Evolutionary conservation across 2,797 vertebrate genomes (phyloP).

Genomic region (Gorsachius magnificus): DNA sequence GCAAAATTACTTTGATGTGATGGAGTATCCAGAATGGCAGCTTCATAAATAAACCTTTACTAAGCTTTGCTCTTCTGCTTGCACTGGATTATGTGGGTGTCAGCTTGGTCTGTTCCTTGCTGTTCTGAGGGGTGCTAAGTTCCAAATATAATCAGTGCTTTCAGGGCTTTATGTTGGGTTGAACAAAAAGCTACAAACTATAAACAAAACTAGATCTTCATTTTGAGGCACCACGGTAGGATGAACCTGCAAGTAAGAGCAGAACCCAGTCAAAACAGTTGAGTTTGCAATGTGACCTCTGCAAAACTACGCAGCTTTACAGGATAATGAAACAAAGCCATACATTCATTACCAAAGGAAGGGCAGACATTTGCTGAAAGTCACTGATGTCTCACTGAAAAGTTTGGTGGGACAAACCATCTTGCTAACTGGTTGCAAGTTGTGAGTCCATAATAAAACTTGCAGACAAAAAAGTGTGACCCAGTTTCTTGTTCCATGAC

Average conservation of each 20-base stretch:
- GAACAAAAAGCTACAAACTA: not conserved
- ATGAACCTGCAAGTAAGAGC: slow-evolving; percentile 5
- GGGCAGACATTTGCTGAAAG: not conserved
- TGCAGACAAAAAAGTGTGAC: not conserved
- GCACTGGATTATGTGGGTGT: slow-evolving; percentile 27
- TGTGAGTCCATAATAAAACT: not conserved
- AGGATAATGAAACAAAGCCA: not conserved
- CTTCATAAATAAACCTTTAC: slow-evolving; percentile 23
- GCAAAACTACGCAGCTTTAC: not conserved
- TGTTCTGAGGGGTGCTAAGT: not conserved
- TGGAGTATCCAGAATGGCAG: slow-evolving; percentile 29
- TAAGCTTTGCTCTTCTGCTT: not conserved
- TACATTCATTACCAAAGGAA: not conserved
- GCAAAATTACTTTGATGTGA: not conserved
- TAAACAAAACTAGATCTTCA: not conserved
- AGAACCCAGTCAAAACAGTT: not conserved
- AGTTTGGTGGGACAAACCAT: not conserved
- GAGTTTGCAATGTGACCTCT: not conserved
- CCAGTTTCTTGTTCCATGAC: not conserved
- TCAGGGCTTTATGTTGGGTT: not conserved
- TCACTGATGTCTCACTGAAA: not conserved
- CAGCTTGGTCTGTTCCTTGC: slow-evolving; percentile 24
- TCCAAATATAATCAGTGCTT: not conserved
- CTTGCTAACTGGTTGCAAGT: not conserved
- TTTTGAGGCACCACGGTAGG: not conserved